Conservation (phyloP, 2,797 vertebrate species). For the Rhinatrema bivittatum region DNA sequence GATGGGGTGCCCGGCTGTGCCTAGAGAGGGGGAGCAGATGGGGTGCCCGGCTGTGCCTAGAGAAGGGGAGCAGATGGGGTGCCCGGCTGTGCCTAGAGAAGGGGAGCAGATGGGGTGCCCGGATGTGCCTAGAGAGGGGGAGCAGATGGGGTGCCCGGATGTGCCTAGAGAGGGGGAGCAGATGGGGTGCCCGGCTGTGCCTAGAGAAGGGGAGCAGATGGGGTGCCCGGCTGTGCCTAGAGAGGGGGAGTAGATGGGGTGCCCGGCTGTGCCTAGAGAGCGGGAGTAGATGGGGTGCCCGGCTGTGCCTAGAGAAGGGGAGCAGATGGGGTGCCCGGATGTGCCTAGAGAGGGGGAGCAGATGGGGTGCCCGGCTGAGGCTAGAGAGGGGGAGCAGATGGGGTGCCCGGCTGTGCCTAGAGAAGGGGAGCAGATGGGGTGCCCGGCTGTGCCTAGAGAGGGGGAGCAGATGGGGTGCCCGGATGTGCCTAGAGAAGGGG, state of each 20-base stretch:
- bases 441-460: background rate
- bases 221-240: too few species aligned
- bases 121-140: conserved; percentile 11
- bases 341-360: background rate
- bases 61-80: background rate
- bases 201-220: background rate
- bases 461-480: too few species aligned
- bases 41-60: too few species aligned
- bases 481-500: background rate
- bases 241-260: too few species aligned
- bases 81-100: background rate
- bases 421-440: background rate
- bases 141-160: conserved; percentile 15
- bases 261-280: too few species aligned
- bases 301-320: background rate
- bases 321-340: background rate
- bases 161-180: conserved; percentile 18
- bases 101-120: background rate
- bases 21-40: too few species aligned
- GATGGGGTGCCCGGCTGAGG: background rate
- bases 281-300: too few species aligned
- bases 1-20: too few species aligned
- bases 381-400: background rate
- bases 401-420: too few species aligned
- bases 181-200: background rate